These are phyloP conservation scores for Bugula neritina DNA, from an alignment of 2,888 invertebrate species.

Conservation along the genomic window DNA sequence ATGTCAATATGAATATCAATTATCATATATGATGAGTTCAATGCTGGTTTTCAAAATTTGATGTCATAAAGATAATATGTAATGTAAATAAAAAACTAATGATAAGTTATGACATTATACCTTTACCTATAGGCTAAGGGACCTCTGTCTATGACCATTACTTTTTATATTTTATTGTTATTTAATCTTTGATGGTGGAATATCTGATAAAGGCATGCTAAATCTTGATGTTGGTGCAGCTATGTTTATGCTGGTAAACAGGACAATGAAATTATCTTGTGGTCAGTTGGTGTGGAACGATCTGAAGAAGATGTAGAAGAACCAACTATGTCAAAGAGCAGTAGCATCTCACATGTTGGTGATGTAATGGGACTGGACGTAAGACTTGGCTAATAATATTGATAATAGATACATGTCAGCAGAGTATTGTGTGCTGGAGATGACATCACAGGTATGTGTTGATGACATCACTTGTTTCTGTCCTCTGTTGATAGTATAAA, in stretches of 20 bases:
- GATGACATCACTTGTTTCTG: neutral
- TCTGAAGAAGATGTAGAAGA: neutral
- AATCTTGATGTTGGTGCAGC: too few species aligned
- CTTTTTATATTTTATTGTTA: neutral
- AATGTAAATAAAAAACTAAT: too few species aligned
- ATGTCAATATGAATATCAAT: too few species aligned
- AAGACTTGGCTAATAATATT: neutral
- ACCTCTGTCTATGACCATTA: too few species aligned
- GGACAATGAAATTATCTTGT: neutral
- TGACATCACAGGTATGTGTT: neutral
- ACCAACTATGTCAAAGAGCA: neutral
- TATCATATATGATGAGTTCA: too few species aligned
- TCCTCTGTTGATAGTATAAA: neutral
- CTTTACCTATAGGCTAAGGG: neutral
- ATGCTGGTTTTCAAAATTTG: too few species aligned
- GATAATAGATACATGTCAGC: too few species aligned
- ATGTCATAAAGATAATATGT: too few species aligned
- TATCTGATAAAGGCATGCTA: neutral
- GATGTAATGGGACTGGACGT: conserved; percentile 24
- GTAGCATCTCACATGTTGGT: neutral
- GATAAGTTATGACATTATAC: neutral
- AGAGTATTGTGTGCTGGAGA: too few species aligned
- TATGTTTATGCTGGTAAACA: too few species aligned
- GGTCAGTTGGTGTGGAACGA: neutral
- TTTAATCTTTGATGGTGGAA: neutral